Evolutionary conservation across 2,888 invertebrate species (phyloP), one percentile per base, ranked within the genome.

Genomic region (Geophilus truncorum): DNA sequence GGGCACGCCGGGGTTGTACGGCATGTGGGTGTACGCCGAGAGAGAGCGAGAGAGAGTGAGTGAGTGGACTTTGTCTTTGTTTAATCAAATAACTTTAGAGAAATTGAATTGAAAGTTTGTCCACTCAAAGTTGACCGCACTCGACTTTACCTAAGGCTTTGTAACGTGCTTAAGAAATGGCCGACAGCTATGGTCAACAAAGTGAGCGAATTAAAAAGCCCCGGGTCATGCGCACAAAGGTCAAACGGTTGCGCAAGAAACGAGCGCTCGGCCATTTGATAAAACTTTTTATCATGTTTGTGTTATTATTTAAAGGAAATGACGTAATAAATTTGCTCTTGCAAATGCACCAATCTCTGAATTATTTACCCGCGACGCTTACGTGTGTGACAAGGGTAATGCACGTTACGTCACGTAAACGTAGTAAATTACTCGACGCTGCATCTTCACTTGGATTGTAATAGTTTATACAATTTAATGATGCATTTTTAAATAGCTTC

Each of bases 31-130:
- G n/a, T 18, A 45, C n/a, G 45, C 5, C 12, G 25, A n/a, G 23
- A 10, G 70, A 70, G 70, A 28, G 70, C n/a, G n/a, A n/a, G n/a
- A n/a, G n/a, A n/a, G n/a, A n/a, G 25, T 10, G 23, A 10, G 70
- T 25, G 70, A 28, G 70, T 70, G 25, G 70, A 70, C 70, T 70
- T 10, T 70, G 70, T 70, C 70, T 70, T 70, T 70, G 70, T 70
- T 70, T 70, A 70, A 70, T 70, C 70, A 70, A 70, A 70, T 70
- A 70, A 70, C 70, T 70, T 70, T 70, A 70, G 70, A 70, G 70
- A 70, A 70, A 70, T 70, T 70, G 25, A 70, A 70, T 70, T 70
- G 70, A 70, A 70, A 70, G 70, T 70, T 70, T 70, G 70, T 70
- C 70, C 70, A 70, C 70, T 70, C 70, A 70, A 70, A 70, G 70